These are phyloP conservation scores for Sebastes glaucus DNA, from an alignment of 2,797 vertebrate genomes.

Conservation along the genomic window DNA sequence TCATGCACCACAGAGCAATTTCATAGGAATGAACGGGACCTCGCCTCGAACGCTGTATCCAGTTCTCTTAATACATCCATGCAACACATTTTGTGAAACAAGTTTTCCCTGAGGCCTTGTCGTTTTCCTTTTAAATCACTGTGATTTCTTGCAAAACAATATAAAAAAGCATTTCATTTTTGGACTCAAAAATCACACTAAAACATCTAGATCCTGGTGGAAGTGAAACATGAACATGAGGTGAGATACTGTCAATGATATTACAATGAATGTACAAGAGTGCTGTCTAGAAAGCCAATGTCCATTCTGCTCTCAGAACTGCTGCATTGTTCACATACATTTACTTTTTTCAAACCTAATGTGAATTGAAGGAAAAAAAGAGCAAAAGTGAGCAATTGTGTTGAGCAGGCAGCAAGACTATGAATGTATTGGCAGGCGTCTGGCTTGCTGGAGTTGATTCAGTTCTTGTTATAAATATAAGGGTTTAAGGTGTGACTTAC, in stretches of 20 bases:
- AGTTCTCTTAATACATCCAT: too few species aligned
- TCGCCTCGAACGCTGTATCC: too few species aligned
- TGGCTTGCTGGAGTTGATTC: slow-evolving; percentile 28
- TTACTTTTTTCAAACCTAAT: background rate
- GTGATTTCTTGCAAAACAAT: background rate
- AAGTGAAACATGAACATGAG: background rate
- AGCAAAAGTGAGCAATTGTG: background rate
- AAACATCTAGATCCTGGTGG: background rate
- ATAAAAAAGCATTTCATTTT: background rate
- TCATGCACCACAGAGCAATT: too few species aligned
- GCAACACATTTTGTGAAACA: background rate
- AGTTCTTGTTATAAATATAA: slow-evolving; percentile 27
- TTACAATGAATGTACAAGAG: too few species aligned
- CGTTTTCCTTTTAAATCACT: background rate
- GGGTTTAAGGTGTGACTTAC: slow-evolving; percentile 38
- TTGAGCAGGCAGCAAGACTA: background rate
- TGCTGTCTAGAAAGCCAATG: background rate
- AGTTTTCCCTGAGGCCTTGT: background rate
- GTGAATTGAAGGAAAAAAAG: background rate
- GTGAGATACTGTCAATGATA: background rate
- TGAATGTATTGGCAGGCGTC: background rate
- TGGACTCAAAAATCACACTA: background rate
- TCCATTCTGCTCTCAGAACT: background rate
- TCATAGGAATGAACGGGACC: too few species aligned
- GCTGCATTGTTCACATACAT: background rate